Evolutionary conservation across 1,140 invertebrate genomes (phyloP).

Genomic region (Bombus balteatus): DNA sequence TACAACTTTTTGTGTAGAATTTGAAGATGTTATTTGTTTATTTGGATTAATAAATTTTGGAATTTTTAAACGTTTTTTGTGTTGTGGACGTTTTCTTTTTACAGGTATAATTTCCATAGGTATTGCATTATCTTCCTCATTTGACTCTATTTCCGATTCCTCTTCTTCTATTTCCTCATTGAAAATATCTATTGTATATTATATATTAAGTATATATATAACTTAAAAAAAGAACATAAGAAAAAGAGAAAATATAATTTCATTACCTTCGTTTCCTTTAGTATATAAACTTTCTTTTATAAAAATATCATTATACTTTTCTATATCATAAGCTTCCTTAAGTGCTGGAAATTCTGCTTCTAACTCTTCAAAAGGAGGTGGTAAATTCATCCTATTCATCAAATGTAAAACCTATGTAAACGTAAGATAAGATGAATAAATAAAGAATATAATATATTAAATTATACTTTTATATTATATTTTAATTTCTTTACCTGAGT

Average conservation of each 20-base stretch:
- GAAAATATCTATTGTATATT: constrained; percentile 17
- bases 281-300: constrained; percentile 73
- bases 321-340: constrained; percentile 77
- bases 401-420: constrained; percentile 90
- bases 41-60: constrained; percentile 85
- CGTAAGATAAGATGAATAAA: not conserved
- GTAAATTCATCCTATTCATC: constrained; percentile 97
- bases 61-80: constrained; percentile 85
- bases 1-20: constrained; percentile 78
- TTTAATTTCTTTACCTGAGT: constrained; percentile 83
- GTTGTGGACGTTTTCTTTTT: constrained; percentile 84
- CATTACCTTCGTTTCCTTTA: constrained; percentile 68
- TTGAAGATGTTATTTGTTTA: constrained; percentile 72
- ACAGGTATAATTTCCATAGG: constrained; percentile 80
- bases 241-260: constrained; percentile 4
- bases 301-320: constrained; percentile 80
- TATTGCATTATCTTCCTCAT: constrained; percentile 82
- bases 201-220: not conserved
- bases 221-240: not conserved
- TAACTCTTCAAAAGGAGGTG: constrained; percentile 90
- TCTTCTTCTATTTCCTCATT: constrained; percentile 79
- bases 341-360: constrained; percentile 77
- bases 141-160: constrained; percentile 93
- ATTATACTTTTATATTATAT: not conserved
- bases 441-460: constrained; percentile 7